Evolutionary conservation across 2,888 invertebrate genomes (phyloP).

Genomic region (Ophion ellenae): DNA sequence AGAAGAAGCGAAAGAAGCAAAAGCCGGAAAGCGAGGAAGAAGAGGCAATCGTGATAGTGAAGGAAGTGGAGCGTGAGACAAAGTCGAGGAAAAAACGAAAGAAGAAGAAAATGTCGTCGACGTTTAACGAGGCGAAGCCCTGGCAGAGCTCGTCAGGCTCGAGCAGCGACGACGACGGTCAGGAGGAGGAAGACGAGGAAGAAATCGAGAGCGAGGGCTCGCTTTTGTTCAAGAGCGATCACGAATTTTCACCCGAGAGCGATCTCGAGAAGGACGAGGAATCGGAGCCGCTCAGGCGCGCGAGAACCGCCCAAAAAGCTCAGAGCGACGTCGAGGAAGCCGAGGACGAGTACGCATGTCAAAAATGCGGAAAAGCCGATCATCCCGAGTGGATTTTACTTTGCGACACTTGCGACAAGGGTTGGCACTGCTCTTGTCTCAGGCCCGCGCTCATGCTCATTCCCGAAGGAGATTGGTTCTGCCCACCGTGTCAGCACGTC

Average conservation of each 20-base stretch:
- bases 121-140: conserved; percentile 85
- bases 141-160: conserved; percentile 87
- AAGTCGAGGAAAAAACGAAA: conserved; percentile 80
- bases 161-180: conserved; percentile 81
- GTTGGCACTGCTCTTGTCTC: conserved; percentile 99
- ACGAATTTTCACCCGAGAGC: conserved; percentile 96
- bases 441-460: conserved; percentile 96
- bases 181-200: conserved; percentile 84
- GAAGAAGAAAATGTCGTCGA: conserved; percentile 80
- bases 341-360: conserved; percentile 91
- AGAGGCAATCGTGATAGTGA: conserved; percentile 59
- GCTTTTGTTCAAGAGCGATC: conserved; percentile 90
- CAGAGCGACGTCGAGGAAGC: conserved; percentile 80
- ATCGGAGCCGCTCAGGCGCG: conserved; percentile 91
- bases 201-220: conserved; percentile 83
- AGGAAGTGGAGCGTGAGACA: conserved; percentile 65
- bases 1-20: conserved; percentile 69
- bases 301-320: conserved; percentile 92
- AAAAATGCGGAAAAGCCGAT: conserved; percentile 94
- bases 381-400: conserved; percentile 99
- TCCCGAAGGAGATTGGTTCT: conserved; percentile 99
- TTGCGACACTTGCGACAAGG: conserved; percentile 97
- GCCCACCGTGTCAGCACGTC: conserved; percentile 98
- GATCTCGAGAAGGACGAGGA: conserved; percentile 91
- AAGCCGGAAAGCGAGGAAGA: conserved; percentile 70